These are phyloP conservation scores for Halictus quadricinctus DNA, from an alignment of 2,888 invertebrate species.

Conservation along the genomic window DNA sequence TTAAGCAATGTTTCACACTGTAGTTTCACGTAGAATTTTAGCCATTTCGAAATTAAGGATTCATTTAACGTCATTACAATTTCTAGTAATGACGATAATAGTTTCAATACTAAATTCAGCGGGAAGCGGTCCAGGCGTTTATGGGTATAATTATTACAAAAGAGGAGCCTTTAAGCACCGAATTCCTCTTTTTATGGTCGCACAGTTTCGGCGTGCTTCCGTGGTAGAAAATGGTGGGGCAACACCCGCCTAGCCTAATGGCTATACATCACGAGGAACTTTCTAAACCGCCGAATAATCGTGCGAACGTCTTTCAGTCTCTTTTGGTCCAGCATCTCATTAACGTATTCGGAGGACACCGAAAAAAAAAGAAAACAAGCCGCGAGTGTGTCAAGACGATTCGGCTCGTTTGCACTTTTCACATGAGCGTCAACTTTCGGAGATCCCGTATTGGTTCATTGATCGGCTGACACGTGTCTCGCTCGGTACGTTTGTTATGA, in stretches of 20 bases:
- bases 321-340: slow-evolving; percentile 54
- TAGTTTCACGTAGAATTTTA: too few relatives aligned
- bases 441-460: slow-evolving; percentile 40
- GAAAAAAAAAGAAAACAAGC: slow-evolving; percentile 4
- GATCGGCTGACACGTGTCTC: slow-evolving; percentile 43
- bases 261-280: slow-evolving; percentile 70
- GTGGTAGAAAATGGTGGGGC: slow-evolving; percentile 16
- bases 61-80: too few relatives aligned
- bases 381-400: slow-evolving; percentile 33
- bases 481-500: slow-evolving; percentile 13
- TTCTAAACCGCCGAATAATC: slow-evolving; percentile 74
- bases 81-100: too few relatives aligned
- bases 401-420: slow-evolving; percentile 37
- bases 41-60: too few relatives aligned
- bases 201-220: not conserved
- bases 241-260: slow-evolving; percentile 54
- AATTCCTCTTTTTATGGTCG: slow-evolving; percentile 18
- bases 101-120: not conserved
- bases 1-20: too few relatives aligned
- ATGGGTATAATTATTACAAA: not conserved
- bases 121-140: not conserved
- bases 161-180: not conserved
- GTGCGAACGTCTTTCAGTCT: slow-evolving; percentile 33
- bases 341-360: slow-evolving; percentile 48
- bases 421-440: slow-evolving; percentile 71